phyloP scores from a whole-genome alignment of 2,797 vertebrate species.

The Fistularia commersonii region DNA sequence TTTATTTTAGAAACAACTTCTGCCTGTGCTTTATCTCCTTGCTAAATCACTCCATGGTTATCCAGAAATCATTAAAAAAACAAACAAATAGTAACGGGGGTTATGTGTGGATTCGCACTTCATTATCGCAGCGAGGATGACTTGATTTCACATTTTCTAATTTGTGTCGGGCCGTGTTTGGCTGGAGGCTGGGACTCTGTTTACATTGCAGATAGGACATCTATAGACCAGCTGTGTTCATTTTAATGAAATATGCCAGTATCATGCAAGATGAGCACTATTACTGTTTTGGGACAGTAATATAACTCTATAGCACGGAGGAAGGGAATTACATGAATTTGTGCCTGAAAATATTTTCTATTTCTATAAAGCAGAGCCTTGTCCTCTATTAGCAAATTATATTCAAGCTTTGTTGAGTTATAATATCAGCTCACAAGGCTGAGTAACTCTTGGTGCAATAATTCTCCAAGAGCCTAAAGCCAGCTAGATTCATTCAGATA shows the following conservation, averaged over 20 bases:
- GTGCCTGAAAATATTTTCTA: background rate
- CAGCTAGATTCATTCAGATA: slow-evolving; percentile 27
- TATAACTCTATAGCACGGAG: background rate
- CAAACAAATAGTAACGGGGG: background rate
- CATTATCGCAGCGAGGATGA: background rate
- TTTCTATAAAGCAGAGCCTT: too few relatives aligned
- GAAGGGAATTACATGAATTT: too few relatives aligned
- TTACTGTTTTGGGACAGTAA: background rate
- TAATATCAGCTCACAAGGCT: too few relatives aligned
- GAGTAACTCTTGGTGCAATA: too few relatives aligned
- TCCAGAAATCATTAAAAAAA: slow-evolving; percentile 3
- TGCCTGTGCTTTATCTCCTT: background rate
- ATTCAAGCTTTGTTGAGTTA: too few relatives aligned
- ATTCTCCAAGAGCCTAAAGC: background rate
- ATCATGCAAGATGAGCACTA: background rate
- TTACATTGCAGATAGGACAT: background rate
- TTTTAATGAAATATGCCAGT: slow-evolving; percentile 2
- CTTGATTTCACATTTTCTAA: background rate
- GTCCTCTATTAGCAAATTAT: too few relatives aligned
- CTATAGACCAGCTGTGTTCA: background rate
- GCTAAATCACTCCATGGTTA: background rate
- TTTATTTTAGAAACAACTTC: slow-evolving; percentile 1
- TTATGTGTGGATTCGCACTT: background rate
- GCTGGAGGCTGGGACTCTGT: background rate
- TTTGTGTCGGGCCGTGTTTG: background rate